Evolutionary conservation across 2,797 vertebrate genomes (phyloP), one percentile per base, ranked within the genome.

Genomic region (Eupleurogrammus muticus): DNA sequence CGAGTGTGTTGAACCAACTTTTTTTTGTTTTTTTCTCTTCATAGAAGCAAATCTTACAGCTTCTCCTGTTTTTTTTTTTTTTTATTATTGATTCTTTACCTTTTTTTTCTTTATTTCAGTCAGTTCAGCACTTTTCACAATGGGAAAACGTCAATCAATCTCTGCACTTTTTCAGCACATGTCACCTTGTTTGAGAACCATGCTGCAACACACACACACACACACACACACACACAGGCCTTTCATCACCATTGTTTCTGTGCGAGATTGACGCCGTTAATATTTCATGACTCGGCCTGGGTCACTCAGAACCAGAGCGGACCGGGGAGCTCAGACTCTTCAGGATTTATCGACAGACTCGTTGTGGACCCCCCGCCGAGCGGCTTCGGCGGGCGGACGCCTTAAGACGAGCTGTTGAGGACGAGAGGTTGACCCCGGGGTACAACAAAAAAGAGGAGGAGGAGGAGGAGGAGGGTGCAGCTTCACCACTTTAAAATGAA

Each of bases 231-330:
- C 21, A 38, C 7, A 51, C 19, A 7, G 12, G 12, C 20, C 17
- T 10, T n/a, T 53, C 28, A 69, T 52, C 75, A n/a, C 40, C 61
- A 17, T 73, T 72, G 72, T 77, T 72, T 70, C 66, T 56, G 24
- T 46, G 53, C 46, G 64, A 80, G 49, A 81, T 44, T 76, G 58
- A 69, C 23, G 28, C 1, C 32, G 51, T 89, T 47, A 77, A 83
- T 82, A 77, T 85, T 83, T 82, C 53, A 89, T 66, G 79, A 80
- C 61, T 73, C 64, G 72, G 80, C 82, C 74, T 83, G 73, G 79
- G 70, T 79, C 80, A 68, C 32, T 8, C 24, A 62, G 58, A 66
- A 65, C 53, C 61, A 47, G 70, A 46, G 51, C 73, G 73, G 74
- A 81, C n/a, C 60, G 77, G 3, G 50, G 52, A 58, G 64, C 44